Percentiles rank a stretch among this genome's conserved stretches.
phyloP scores from a whole-genome alignment of 2,888 invertebrate genomes.

The Minunthozetes semirufus region DNA sequence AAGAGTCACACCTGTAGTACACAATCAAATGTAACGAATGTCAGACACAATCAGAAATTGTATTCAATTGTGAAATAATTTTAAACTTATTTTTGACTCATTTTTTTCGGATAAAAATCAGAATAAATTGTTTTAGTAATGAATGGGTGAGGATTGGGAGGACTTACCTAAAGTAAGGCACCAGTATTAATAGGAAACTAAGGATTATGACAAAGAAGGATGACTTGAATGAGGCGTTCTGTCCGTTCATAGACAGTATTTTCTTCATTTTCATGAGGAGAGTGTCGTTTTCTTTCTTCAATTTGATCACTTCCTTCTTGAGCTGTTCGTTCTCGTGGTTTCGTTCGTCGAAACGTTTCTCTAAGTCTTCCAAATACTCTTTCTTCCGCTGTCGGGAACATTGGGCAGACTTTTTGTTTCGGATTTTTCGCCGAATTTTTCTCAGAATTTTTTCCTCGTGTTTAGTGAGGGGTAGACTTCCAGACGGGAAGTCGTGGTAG shows the following conservation, averaged over 20 bases:
- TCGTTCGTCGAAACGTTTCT: slow-evolving; percentile 34
- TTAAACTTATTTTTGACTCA: too few species aligned
- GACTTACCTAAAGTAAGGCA: slow-evolving; percentile 37
- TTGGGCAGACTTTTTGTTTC: slow-evolving; percentile 39
- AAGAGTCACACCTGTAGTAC: slow-evolving; percentile 22
- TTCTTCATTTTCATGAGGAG: slow-evolving; percentile 31
- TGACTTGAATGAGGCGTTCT: slow-evolving; percentile 34
- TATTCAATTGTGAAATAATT: not conserved
- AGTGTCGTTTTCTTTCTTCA: slow-evolving; percentile 36
- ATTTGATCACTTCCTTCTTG: slow-evolving; percentile 34
- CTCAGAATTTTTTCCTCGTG: slow-evolving; percentile 38
- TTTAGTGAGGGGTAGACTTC: slow-evolving; percentile 35
- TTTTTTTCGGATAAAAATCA: not conserved
- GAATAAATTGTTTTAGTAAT: not conserved
- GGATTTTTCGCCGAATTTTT: slow-evolving; percentile 39
- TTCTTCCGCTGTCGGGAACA: slow-evolving; percentile 39
- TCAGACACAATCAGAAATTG: not conserved
- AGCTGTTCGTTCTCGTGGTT: slow-evolving; percentile 34
- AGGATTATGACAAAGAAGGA: slow-evolving; percentile 35
- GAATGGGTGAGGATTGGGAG: not conserved
- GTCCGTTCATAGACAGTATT: slow-evolving; percentile 26
- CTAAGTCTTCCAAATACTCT: slow-evolving; percentile 39
- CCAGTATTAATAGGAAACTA: slow-evolving; percentile 34
- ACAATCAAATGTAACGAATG: not conserved
- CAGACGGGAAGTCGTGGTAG: slow-evolving; percentile 37